Base-by-base conservation (phyloP, 2,113 vertebrate species). In the Ophthalmolycus amberensis region DNA sequence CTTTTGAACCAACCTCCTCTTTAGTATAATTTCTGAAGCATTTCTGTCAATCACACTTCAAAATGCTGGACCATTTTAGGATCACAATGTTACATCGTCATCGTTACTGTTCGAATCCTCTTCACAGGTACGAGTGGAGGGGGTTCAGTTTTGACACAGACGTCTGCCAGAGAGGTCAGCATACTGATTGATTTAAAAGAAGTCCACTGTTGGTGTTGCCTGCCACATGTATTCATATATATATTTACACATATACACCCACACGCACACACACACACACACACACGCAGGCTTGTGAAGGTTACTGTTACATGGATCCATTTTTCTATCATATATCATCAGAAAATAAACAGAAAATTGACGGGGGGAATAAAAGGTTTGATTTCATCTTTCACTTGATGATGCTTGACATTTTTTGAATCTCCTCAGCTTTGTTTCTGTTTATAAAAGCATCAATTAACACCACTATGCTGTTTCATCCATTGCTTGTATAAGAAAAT, bases 161-260 rank as follows among this genome's bases (percentile, higher is more conserved):
- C 80, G 38, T 88, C 90, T 86, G 86, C 82, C 82, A 67, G 18
- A 88, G 85, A 79, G 88, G 86, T 90, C 92, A 91, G 83, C 89
- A 90, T 91, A 92, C 85, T 91, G 88, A 91, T 87, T 91, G 86
- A 90, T 89, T 90, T 64, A 82, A 90, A 94, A 94, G 92, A 93
- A 86, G 90, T 93, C 93, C 89, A 92, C 85, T 86, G 81, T 91
- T 88, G 87, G 84, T 94, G 94, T 93, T 94, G 93, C 92, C 92
- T 90, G 90, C 92, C 92, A 94, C 92, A 93, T 93, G 92, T 93
- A 94, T 89, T 94, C 93, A 93, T 92, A 92, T 92, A 89, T 92
- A 94, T 93, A 93, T 93, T 92, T 90, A 93, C 92, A 95, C 91
- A 93, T 85, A 87, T 85, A 89, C 89, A 90, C 89, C 63, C 83